Evolutionary conservation across 2,888 invertebrate genomes (phyloP), one percentile per base, ranked within the genome.

Genomic region (Trichacis sp.): DNA sequence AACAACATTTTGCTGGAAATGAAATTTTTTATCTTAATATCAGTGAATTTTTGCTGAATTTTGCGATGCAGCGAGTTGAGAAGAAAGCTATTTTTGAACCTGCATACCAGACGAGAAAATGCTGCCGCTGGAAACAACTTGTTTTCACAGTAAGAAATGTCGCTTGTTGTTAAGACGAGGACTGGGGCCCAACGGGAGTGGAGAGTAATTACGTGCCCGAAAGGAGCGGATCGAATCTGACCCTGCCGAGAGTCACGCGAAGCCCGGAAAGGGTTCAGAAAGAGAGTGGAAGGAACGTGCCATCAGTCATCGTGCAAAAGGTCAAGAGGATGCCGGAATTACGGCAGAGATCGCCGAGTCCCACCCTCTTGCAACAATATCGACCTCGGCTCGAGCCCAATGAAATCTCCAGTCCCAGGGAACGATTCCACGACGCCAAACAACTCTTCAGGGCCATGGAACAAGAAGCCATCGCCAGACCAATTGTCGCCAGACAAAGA

Each of bases 381-480:
- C 82, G 82, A 62, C 77, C 80, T 1, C 73, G 81, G 51, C 51
- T 78, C 11, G 79, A 74, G 52, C 87, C 82, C 15, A 76, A 58
- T 76, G 87, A 73, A 76, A 45, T 68, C 45, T 75, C 82, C 40
- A 81, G 82, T 64, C 93, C 93, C 0, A 89, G 92, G 72, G 93
- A 94, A 76, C 88, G 93, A 60, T 94, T 94, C 85, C 91, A 93
- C 74, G 94, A 94, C 74, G 94, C 94, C 45, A 94, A 94, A 83
- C 93, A 94, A 77, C 94, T 94, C 84, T 94, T 94, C 80, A 88
- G 91, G 82, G 89, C 92, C 67, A 88, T 94, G 84, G 94, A 94
- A 79, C 87, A 91, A 64, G 91, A 92, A 73, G 81, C 80, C 38
- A 77, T 78, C 24, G 72, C 76, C 8, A 81, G 80, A 69, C 75